phyloP scores from a whole-genome alignment of 2,113 vertebrate species.

The Tachysurus vachellii region DNA sequence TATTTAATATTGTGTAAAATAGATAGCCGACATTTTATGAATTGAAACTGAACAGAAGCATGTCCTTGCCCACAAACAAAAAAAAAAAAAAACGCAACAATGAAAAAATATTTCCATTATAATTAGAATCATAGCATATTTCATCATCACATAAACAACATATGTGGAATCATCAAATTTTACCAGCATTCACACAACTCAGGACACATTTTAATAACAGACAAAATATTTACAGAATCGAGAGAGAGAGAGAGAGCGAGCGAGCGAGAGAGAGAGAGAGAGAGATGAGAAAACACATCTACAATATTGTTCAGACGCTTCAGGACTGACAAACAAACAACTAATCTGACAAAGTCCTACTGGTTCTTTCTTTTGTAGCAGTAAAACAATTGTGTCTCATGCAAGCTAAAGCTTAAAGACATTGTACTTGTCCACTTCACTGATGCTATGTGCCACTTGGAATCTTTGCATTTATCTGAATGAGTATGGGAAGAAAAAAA shows the following conservation, averaged over 20 bases:
- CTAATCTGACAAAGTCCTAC: neutral
- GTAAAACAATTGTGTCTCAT: neutral
- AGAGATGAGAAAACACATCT: neutral
- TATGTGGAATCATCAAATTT: neutral
- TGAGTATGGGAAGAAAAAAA: neutral
- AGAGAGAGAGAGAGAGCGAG: neutral
- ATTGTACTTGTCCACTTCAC: neutral
- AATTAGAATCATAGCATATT: neutral
- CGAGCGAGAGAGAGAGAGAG: neutral
- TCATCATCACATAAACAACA: neutral
- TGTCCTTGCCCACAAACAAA: neutral
- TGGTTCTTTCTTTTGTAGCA: neutral
- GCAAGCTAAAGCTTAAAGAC: neutral
- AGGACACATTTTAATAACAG: neutral
- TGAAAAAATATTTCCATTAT: neutral
- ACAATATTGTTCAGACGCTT: neutral
- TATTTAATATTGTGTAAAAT: neutral
- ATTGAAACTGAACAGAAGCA: neutral
- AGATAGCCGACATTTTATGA: neutral
- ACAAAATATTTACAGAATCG: neutral
- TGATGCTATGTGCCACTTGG: neutral
- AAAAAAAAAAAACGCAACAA: neutral
- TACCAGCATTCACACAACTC: neutral
- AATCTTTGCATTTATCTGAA: neutral
- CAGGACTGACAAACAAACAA: neutral